Conservation (phyloP, 2,888 invertebrate species). For the Chesias legatella region DNA sequence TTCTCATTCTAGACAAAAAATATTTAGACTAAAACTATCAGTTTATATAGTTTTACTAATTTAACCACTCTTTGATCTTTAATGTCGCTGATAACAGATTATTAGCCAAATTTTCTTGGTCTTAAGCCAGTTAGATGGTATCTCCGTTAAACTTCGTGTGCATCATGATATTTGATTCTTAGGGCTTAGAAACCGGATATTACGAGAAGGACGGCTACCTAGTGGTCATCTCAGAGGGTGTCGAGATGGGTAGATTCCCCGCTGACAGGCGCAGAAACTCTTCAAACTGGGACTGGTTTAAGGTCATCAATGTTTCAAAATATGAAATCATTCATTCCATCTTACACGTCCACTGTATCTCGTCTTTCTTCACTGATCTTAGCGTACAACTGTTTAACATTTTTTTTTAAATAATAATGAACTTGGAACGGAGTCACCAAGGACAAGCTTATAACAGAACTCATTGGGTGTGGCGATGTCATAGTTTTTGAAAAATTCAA, state of each 20-base stretch:
- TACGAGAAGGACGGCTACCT: conserved; percentile 81
- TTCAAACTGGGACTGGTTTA: conserved; percentile 85
- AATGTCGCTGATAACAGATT: too few species aligned
- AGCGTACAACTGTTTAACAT: conserved; percentile 17
- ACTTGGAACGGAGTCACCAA: conserved; percentile 26
- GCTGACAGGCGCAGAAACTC: conserved; percentile 81
- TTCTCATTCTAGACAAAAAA: not conserved
- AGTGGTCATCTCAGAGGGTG: conserved; percentile 82
- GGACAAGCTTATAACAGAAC: conserved; percentile 24
- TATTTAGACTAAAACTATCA: too few species aligned
- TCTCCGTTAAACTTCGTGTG: conserved; percentile 49
- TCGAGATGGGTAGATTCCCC: conserved; percentile 83
- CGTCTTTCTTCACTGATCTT: conserved; percentile 21
- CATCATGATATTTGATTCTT: conserved; percentile 64
- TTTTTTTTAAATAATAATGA: conserved; percentile 3
- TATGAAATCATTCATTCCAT: conserved; percentile 61
- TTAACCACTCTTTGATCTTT: not conserved
- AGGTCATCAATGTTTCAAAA: conserved; percentile 79
- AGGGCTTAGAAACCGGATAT: conserved; percentile 82
- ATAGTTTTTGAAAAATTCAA: conserved; percentile 11
- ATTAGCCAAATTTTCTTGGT: not conserved
- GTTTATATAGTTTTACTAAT: conserved; percentile 7
- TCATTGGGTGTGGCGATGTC: conserved; percentile 16
- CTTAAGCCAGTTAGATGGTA: conserved; percentile 1
- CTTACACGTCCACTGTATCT: conserved; percentile 48